Base-by-base conservation (phyloP, 2,113 vertebrate species). In the Nannospalax galili region DNA sequence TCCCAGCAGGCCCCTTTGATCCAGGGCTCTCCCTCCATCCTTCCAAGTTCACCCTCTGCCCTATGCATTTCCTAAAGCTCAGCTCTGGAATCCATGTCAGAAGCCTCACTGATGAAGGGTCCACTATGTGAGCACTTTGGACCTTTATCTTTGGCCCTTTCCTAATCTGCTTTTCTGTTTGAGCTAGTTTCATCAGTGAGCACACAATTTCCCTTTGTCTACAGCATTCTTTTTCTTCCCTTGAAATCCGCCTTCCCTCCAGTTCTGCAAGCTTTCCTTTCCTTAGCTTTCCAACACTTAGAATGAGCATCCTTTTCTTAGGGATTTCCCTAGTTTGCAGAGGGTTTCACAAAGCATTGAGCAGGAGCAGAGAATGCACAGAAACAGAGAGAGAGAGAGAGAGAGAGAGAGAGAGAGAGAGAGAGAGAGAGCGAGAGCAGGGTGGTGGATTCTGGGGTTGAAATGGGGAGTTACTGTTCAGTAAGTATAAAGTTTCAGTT, bases 91-190 rank as follows among this genome's bases (percentile, higher is more conserved):
- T 79, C 69, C 5, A 4, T 26, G 28, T 77, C 35, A 73, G 22
- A 78, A 52, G 56, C 26, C 16, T 72, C 42, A 52, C 28, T 35
- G 60, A 89, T 11, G 30, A 30, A 69, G 52, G 69, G 45, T 15
- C 56, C 69, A 16, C 3, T 7, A 37, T 22, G 14, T 24, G 26
- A 72, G 5, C 4, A 0, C 26, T n/a, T n/a, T n/a, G n/a, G n/a
- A n/a, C 77, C 79, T 72, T 60, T 65, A 9, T 11, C 3, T 89
- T 93, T 22, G 37, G 9, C 56, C 91, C n/a, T 74, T 80, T 86
- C 22, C 84, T 74, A 1, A 12, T 0, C 11, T 5, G 10, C 35
- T 87, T 74, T 42, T 74, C 30, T 60, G 48, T 32, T 81, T 17
- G 32, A 32, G 15, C 26, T 58, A 72, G 0, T 45, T 65, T 84